Conservation (phyloP, 1,140 invertebrate genomes). For the Aphaenogaster rudis region DNA sequence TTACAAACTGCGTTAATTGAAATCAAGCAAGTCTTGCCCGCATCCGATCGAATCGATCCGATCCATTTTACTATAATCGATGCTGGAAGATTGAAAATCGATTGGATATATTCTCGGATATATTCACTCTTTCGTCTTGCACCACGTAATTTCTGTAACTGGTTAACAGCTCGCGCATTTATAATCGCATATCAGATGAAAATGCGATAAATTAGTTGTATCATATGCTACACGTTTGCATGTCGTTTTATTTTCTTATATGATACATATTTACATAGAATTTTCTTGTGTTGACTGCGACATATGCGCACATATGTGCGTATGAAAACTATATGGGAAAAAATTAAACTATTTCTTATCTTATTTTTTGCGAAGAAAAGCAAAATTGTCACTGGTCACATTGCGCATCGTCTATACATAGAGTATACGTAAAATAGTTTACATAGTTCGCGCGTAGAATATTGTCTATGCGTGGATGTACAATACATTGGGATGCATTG, state of each 20-base stretch:
- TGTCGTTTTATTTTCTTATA: neutral
- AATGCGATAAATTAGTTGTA: neutral
- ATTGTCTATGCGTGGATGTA: conserved; percentile 10
- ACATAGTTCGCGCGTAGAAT: neutral
- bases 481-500: conserved; percentile 32
- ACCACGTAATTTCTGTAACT: neutral
- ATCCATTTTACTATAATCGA: conserved; percentile 20
- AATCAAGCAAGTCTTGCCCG: conserved; percentile 11
- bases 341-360: neutral
- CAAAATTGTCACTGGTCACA: neutral
- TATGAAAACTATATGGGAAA: neutral
- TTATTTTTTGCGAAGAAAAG: neutral
- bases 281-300: neutral
- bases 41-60: conserved; percentile 12
- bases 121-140: neutral
- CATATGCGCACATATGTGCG: too few species aligned
- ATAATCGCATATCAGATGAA: neutral
- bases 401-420: neutral
- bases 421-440: neutral
- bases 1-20: conserved; percentile 24
- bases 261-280: neutral
- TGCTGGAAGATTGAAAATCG: conserved; percentile 2
- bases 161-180: neutral
- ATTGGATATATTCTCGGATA: neutral
- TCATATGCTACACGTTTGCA: neutral